Conservation (phyloP, 2,113 vertebrate species). For the Channa argus region DNA sequence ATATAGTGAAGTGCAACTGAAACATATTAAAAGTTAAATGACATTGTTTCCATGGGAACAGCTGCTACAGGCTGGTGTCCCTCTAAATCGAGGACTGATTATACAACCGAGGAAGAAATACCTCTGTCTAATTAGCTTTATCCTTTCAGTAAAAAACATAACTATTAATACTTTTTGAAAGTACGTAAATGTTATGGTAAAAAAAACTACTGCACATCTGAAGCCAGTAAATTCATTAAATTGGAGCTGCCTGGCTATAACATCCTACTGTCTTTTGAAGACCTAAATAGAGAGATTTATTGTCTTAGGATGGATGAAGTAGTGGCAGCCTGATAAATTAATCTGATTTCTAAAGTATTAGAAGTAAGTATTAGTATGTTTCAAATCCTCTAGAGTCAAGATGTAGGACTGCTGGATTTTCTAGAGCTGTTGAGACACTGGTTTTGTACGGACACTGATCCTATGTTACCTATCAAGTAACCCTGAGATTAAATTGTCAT, state of each 20-base stretch:
- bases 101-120: neutral
- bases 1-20: slow-evolving; percentile 29
- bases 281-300: neutral
- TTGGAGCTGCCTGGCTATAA: neutral
- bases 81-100: neutral
- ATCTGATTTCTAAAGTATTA: too few species aligned
- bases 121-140: slow-evolving; percentile 20
- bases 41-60: slow-evolving; percentile 2
- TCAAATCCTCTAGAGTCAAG: too few species aligned
- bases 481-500: too few species aligned
- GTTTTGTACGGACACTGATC: too few species aligned
- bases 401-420: too few species aligned
- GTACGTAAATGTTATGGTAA: neutral
- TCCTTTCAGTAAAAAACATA: neutral
- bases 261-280: neutral
- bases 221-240: neutral
- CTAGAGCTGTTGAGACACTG: too few species aligned
- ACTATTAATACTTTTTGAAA: neutral
- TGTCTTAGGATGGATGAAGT: too few species aligned
- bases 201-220: neutral
- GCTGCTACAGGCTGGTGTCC: slow-evolving; percentile 8
- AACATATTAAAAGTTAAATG: slow-evolving; percentile 7
- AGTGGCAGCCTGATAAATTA: too few species aligned
- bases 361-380: too few species aligned
- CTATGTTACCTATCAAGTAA: too few species aligned